Evolutionary conservation across 64 coral and sea anemone genomes (phyloP), one percentile per base, ranked within the genome.

Genomic region (Exaiptasia diaphana): DNA sequence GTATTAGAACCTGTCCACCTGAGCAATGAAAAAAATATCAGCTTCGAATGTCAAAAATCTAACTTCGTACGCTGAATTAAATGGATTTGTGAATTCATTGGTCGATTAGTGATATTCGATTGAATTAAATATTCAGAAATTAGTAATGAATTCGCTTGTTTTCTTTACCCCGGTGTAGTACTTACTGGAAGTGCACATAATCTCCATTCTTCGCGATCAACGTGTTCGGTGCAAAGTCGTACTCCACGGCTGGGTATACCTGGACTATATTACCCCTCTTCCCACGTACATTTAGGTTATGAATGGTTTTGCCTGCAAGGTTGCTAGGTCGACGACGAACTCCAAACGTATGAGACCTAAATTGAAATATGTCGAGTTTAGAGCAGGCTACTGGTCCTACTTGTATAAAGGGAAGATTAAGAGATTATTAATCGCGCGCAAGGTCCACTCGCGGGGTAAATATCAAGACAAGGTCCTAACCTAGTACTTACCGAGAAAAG

Each of bases 1-100:
- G 94, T 92, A 69, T 97, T 97, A 1, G 94, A 97, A 7, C 94
- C 94, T 31, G 94, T 97, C 94, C 94, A 97, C 54, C 94, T 97
- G 9, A 15, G 33, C 29, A 52, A 52, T 52, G 10, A 52, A n/a
- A 52, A n/a, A 52, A 12, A n/a, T 52, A 52, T 34, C n/a, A n/a
- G n/a, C n/a, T n/a, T n/a, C n/a, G n/a, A n/a, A n/a, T 70, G 29
- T 17, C n/a, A 54, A 27, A 11, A 76, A 76, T 46, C 14, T n/a
- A n/a, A n/a, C n/a, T n/a, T n/a, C n/a, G n/a, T n/a, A n/a, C n/a
- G n/a, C n/a, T n/a, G n/a, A n/a, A n/a, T n/a, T n/a, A n/a, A n/a
- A n/a, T n/a, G n/a, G n/a, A n/a, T n/a, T n/a, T n/a, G n/a, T n/a
- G n/a, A n/a, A n/a, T n/a, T n/a, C n/a, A n/a, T n/a, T n/a, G n/a